Evolutionary conservation across 1,140 invertebrate genomes (phyloP), one percentile per base, ranked within the genome.

Genomic region (Copidosoma floridanum): DNA sequence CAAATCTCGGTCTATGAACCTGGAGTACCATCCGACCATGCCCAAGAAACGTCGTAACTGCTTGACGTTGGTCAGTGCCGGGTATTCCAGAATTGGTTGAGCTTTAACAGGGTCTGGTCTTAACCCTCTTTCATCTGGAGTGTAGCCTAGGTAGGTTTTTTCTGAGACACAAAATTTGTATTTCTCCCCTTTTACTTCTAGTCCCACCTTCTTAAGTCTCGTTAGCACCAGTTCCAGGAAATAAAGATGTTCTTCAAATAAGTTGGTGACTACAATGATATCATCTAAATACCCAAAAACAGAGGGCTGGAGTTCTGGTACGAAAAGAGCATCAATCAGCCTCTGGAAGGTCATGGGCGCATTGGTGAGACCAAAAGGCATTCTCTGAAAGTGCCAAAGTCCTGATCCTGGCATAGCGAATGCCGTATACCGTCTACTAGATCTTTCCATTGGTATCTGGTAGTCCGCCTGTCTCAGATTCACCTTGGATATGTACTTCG

Each of bases 21-120:
- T 14, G 4, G 47, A 29, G 12, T 51, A 51, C 48, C 48, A 35
- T 20, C 48, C 29, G 0, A 51, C 29, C 54, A 60, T 60, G 1
- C 54, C 63, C 2, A 65, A 37, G 14, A 61, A 60, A n/a, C 55
- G 8, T 11, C 61, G 55, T 2, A 60, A 8, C 27, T 60, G 24
- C 27, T 27, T 54, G 3, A 52, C 27, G 5, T 46, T 60, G 26
- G 16, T 23, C 10, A 57, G 63, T 3, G 14, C 40, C 0, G 57
- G 53, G 29, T 38, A 52, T 0, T 51, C 20, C 26, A 44, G 12
- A 6, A 60, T n/a, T 1, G 57, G 38, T 24, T 1, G 7, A 10
- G 2, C 11, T 4, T 2, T 1, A 8, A 24, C 43, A 2, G 11
- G 20, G 8, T 23, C 7, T 6, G 18, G 8, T 46, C 6, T 18